These are phyloP conservation scores for Atta colombica DNA, from an alignment of 1,140 invertebrate species.

Conservation along the genomic window DNA sequence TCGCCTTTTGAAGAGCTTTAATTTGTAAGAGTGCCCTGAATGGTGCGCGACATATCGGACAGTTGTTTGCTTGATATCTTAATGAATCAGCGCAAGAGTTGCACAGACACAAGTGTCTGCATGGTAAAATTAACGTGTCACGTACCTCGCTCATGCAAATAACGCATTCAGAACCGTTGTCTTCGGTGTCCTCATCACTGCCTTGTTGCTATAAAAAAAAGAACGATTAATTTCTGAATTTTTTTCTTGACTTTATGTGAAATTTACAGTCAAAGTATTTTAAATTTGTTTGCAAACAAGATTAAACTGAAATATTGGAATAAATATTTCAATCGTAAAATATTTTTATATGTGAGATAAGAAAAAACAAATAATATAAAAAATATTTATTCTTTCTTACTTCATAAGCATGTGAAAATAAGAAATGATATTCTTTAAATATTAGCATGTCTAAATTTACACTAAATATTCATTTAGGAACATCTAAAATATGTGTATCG, in stretches of 20 bases:
- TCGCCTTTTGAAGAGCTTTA: conserved; percentile 95
- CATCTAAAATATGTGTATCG: not conserved
- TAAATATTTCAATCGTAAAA: not conserved
- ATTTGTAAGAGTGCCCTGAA: conserved; percentile 99
- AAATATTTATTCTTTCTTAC: not conserved
- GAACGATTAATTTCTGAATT: not conserved
- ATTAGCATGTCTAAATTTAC: not conserved
- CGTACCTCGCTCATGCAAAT: conserved; percentile 99
- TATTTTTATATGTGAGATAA: not conserved
- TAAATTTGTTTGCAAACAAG: not conserved
- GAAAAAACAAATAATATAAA: too few species aligned
- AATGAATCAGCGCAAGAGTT: conserved; percentile 98
- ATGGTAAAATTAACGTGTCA: conserved; percentile 99
- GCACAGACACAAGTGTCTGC: conserved; percentile 98
- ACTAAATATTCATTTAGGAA: not conserved
- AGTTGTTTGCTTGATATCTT: conserved; percentile 98
- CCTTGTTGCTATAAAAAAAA: conserved; percentile 86
- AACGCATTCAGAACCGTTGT: conserved; percentile 99
- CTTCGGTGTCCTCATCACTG: conserved; percentile 96
- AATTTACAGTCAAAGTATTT: not conserved
- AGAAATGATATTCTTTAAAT: not conserved
- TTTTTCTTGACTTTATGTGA: not conserved
- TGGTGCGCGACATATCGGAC: conserved; percentile 98
- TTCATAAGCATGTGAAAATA: not conserved
- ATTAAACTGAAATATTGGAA: not conserved